Evolutionary conservation across 2,888 invertebrate genomes (phyloP).

Genomic region (Nineta flava): DNA sequence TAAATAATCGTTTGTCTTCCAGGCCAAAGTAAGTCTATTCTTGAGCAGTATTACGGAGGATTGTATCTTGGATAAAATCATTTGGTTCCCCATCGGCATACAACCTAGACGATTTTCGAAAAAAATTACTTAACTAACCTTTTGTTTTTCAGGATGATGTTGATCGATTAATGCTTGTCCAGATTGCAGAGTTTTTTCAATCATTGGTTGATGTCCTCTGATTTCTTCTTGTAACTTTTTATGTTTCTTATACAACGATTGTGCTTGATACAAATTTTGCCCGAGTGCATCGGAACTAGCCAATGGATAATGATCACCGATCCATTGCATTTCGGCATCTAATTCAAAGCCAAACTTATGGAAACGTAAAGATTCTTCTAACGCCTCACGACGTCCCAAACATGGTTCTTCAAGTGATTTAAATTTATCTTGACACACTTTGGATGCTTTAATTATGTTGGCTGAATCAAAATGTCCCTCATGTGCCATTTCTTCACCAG

Average conservation of each 20-base stretch:
- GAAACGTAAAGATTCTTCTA: constrained; percentile 70
- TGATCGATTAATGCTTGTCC: constrained; percentile 59
- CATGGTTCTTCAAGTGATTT: constrained; percentile 58
- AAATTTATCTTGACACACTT: constrained; percentile 53
- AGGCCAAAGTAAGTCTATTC: no score
- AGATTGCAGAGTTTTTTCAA: constrained; percentile 67
- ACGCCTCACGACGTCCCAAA: constrained; percentile 47
- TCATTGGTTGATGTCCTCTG: constrained; percentile 66
- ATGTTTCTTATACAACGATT: constrained; percentile 84
- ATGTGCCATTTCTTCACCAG: constrained; percentile 80
- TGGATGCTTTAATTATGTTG: constrained; percentile 64
- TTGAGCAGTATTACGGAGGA: not conserved
- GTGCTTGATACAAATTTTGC: constrained; percentile 80
- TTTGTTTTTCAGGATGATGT: constrained; percentile 62
- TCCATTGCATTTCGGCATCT: constrained; percentile 88
- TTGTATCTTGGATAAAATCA: not conserved
- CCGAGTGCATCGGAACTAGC: constrained; percentile 63
- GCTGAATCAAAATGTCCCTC: constrained; percentile 90
- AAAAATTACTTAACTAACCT: constrained; percentile 30
- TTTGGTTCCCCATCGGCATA: no score
- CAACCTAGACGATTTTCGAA: not conserved
- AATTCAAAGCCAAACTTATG: constrained; percentile 91
- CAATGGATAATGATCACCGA: constrained; percentile 71
- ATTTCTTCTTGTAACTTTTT: constrained; percentile 86
- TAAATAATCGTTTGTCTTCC: no score